Conservation (phyloP, 1,140 invertebrate genomes). For the Bombus huntii region DNA sequence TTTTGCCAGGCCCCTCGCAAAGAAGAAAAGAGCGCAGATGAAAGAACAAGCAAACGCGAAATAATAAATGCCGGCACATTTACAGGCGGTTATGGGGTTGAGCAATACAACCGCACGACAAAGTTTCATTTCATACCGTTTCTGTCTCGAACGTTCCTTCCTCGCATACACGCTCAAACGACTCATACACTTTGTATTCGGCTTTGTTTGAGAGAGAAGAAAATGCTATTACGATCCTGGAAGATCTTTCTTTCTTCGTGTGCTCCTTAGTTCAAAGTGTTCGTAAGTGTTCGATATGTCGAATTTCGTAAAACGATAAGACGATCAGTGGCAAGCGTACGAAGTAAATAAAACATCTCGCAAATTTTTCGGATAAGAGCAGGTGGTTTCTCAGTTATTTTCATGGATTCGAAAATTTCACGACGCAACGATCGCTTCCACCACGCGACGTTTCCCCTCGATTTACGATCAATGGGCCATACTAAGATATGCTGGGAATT, state of each 20-base stretch:
- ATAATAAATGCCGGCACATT: constrained; percentile 55
- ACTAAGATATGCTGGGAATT: constrained; percentile 39
- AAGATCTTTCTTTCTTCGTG: background rate
- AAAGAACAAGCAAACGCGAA: constrained; percentile 17
- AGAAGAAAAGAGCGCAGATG: background rate
- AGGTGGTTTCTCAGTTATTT: constrained; percentile 17
- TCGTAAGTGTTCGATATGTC: background rate
- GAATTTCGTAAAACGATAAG: background rate
- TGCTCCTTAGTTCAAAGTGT: background rate
- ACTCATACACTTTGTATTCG: constrained; percentile 6
- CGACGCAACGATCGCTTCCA: background rate
- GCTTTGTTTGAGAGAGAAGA: background rate
- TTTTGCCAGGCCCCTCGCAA: background rate
- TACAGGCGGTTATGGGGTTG: background rate
- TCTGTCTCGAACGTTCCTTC: background rate
- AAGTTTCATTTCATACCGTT: constrained; percentile 27
- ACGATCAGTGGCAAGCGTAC: background rate
- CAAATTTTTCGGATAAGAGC: background rate
- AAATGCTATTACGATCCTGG: background rate
- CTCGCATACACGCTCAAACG: background rate
- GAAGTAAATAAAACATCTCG: background rate
- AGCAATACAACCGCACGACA: constrained; percentile 43
- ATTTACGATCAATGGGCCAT: constrained; percentile 41
- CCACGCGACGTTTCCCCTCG: constrained; percentile 3
- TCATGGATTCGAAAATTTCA: constrained; percentile 11